A percentile compares a stretch with the other conserved stretches of the same genome.
Evolutionary conservation across 2,888 invertebrate species (phyloP).

Genomic region (Apamea monoglypha): DNA sequence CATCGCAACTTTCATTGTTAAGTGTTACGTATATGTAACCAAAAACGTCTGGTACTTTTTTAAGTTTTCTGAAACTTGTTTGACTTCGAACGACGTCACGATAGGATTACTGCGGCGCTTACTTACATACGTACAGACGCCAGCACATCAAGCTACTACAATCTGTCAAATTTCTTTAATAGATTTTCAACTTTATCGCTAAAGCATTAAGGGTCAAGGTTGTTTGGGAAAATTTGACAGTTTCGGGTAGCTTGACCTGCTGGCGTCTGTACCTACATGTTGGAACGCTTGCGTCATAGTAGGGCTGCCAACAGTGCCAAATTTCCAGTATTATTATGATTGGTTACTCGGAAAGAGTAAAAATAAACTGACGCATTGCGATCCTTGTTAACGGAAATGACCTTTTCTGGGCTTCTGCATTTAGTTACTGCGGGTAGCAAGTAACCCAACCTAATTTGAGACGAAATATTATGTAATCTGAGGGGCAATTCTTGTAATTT

Average conservation of each 20-base stretch:
- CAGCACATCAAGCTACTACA: too few relatives aligned
- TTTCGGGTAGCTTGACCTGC: too few relatives aligned
- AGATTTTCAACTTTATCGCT: too few relatives aligned
- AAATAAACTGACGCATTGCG: conserved; percentile 15
- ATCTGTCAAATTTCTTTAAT: too few relatives aligned
- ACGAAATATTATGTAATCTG: not conserved
- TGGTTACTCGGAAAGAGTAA: not conserved
- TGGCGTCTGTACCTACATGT: too few relatives aligned
- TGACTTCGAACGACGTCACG: conserved; percentile 40
- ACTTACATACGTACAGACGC: not conserved
- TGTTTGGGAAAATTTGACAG: too few relatives aligned
- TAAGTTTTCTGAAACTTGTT: conserved; percentile 21
- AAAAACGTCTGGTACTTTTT: not conserved
- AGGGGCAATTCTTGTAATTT: too few relatives aligned
- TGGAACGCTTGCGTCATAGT: conserved; percentile 38
- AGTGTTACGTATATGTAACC: not conserved
- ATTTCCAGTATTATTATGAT: not conserved
- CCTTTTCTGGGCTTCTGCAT: conserved; percentile 6
- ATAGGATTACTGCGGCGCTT: conserved; percentile 31
- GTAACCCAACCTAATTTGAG: not conserved
- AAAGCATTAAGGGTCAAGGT: too few relatives aligned
- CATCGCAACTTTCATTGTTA: not conserved
- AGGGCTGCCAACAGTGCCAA: conserved; percentile 29
- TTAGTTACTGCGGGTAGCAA: not conserved
- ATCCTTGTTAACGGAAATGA: not conserved